Conservation (phyloP, 1,140 invertebrate genomes). For the Drosophila funebris region DNA sequence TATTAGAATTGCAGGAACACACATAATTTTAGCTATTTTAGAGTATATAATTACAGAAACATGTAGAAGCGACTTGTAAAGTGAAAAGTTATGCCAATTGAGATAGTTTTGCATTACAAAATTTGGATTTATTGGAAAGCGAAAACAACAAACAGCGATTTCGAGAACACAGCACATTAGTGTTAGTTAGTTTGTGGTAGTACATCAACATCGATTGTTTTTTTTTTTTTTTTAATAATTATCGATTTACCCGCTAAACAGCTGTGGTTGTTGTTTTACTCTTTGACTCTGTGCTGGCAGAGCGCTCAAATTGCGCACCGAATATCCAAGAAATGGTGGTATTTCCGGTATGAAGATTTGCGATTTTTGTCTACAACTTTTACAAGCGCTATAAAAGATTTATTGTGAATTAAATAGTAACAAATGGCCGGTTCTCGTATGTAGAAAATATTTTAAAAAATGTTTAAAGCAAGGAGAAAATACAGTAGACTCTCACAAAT, state of each 20-base stretch:
- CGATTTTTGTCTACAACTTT: conserved; percentile 74
- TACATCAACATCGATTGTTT: conserved; percentile 6
- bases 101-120: conserved; percentile 20
- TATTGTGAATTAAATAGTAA: neutral
- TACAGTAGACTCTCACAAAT: neutral
- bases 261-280: conserved; percentile 54
- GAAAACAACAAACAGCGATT: conserved; percentile 4
- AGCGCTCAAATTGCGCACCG: conserved; percentile 74
- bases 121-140: conserved; percentile 38
- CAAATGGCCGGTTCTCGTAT: neutral
- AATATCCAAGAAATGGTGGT: conserved; percentile 77
- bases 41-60: neutral
- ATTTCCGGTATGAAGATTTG: conserved; percentile 75
- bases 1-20: conserved; percentile 10
- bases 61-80: conserved; percentile 28
- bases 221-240: conserved; percentile 11
- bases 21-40: neutral
- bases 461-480: neutral
- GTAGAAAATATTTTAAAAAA: neutral
- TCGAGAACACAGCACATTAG: conserved; percentile 14
- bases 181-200: neutral
- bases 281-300: conserved; percentile 52
- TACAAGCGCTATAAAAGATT: conserved; percentile 67
- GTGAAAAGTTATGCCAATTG: conserved; percentile 45
- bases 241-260: conserved; percentile 74